phyloP scores from a whole-genome alignment of 2,113 vertebrate genomes.

The Xiphophorus couchianus region DNA sequence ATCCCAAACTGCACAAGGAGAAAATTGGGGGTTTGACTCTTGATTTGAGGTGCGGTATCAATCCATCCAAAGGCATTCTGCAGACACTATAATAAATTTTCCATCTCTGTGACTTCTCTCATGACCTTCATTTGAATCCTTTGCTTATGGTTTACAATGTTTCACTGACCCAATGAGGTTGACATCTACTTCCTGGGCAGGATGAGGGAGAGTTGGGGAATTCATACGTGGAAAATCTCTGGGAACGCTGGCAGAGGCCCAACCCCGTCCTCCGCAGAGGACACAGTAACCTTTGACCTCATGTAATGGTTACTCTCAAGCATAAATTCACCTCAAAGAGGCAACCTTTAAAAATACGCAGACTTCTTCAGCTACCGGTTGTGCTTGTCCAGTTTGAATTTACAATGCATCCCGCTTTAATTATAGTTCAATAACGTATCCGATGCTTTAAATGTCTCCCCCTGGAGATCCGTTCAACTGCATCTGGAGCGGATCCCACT shows the following conservation, averaged over 20 bases:
- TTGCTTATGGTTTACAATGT: slow-evolving; percentile 23
- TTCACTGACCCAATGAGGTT: slow-evolving; percentile 48
- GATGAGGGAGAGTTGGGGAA: slow-evolving; percentile 19
- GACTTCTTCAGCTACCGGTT: neutral
- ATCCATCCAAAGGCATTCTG: slow-evolving; percentile 16
- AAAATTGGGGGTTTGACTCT: neutral
- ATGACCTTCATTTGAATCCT: slow-evolving; percentile 52
- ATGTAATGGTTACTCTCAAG: slow-evolving; percentile 22
- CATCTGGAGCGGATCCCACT: slow-evolving; percentile 48
- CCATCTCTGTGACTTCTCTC: slow-evolving; percentile 57
- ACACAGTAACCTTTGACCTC: slow-evolving; percentile 31
- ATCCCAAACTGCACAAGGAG: neutral
- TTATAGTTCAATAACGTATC: slow-evolving; percentile 23
- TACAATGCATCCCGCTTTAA: slow-evolving; percentile 1
- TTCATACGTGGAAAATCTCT: slow-evolving; percentile 45
- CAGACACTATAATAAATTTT: slow-evolving; percentile 31
- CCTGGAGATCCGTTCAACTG: slow-evolving; percentile 5
- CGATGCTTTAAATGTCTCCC: slow-evolving; percentile 29
- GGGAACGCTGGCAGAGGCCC: slow-evolving; percentile 52
- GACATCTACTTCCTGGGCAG: slow-evolving; percentile 46
- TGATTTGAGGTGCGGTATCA: slow-evolving; percentile 12
- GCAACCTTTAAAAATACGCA: slow-evolving; percentile 9
- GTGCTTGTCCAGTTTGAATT: slow-evolving; percentile 15
- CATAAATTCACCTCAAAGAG: neutral
- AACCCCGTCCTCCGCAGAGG: slow-evolving; percentile 22